Evolutionary conservation across 2,888 invertebrate genomes (phyloP), one percentile per base, ranked within the genome.

Genomic region (Lamellibrachia columna): DNA sequence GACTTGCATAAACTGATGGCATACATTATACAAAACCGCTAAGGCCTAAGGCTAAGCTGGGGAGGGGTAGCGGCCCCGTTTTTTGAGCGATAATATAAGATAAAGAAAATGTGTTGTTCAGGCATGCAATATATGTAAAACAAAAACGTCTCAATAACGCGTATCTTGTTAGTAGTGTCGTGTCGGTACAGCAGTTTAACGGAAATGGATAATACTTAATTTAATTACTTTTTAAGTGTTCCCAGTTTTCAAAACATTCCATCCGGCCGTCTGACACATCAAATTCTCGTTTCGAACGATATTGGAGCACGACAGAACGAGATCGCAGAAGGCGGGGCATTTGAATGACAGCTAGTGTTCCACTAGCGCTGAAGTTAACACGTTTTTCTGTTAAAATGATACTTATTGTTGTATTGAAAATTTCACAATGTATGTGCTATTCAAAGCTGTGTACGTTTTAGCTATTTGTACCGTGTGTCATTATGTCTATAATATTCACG

Each of bases 271-370:
- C 75, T 75, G 75, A 75, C 75, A 75, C 75, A 75, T 75, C 75
- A 75, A 75, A 75, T 75, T 75, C 75, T 75, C 75, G 75, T 15
- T 2, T 22, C 22, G 22, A 75, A 75, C 75, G 75, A 75, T 22
- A n/a, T 75, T 75, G 15, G 75, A 3, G 22, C 11, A n/a, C 75
- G 75, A 75, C 75, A 75, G 75, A 22, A 75, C 75, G 75, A 75
- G 75, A 75, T 75, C 75, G 75, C n/a, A 75, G n/a, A 75, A 75
- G 75, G 75, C 75, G 75, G 75, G 75, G 75, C 75, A 75, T 75
- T 75, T 11, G 22, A 11, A 75, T 75, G 75, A 75, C 75, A 75
- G 75, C 75, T 75, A 4, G 22, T 75, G 22, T 75, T 75, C 75
- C 15, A 75, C 6, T 15, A 75, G 3, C 75, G 75, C 22, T 75